phyloP scores from a whole-genome alignment of 2,888 invertebrate species.

The Andrena marginata region DNA sequence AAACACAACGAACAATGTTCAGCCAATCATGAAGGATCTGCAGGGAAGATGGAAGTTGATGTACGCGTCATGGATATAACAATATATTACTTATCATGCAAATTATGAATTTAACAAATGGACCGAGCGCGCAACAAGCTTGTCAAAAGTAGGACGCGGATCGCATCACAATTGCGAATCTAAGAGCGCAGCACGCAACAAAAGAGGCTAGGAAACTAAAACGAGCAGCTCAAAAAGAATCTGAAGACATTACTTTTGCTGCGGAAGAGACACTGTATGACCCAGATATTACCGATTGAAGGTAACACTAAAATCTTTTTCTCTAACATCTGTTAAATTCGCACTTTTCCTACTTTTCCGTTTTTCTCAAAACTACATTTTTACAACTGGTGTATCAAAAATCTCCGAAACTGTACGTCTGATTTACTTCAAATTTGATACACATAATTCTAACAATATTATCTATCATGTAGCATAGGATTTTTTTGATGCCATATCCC shows the following conservation, averaged over 20 bases:
- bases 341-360: too few relatives aligned
- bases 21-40: neutral
- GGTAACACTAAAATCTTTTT: neutral
- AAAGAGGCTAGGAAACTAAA: conserved; percentile 6
- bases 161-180: conserved; percentile 3
- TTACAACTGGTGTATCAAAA: too few relatives aligned
- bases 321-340: too few relatives aligned
- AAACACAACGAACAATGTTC: neutral
- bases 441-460: neutral
- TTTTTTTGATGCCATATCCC: conserved; percentile 8
- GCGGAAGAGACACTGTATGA: neutral
- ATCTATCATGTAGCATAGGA: conserved; percentile 4
- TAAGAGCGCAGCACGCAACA: conserved; percentile 1
- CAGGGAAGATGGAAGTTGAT: conserved; percentile 68
- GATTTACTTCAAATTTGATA: too few relatives aligned
- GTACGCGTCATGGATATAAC: conserved; percentile 1
- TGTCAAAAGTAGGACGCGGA: neutral
- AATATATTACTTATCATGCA: conserved; percentile 4
- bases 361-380: too few relatives aligned
- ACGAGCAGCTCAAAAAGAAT: neutral
- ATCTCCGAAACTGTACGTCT: too few relatives aligned
- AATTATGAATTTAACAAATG: conserved; percentile 4
- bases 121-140: conserved; percentile 1
- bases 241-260: conserved; percentile 1
- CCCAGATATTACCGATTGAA: neutral